phyloP scores from a whole-genome alignment of 1,140 invertebrate genomes.

The Bactericera cockerelli region DNA sequence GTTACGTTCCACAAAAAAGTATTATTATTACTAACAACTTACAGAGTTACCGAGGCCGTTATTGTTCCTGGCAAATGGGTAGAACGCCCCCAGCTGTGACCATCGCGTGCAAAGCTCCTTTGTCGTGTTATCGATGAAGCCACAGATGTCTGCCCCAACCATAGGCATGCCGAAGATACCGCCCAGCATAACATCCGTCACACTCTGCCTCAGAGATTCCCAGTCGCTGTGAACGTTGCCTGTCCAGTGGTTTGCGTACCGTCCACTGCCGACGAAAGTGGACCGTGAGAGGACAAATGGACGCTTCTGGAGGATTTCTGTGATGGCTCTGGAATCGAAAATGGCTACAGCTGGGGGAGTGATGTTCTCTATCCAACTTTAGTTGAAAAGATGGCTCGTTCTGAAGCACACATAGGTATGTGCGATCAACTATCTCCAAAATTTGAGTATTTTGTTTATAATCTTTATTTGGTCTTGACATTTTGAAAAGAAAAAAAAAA shows the following conservation, averaged over 20 bases:
- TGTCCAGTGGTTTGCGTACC: constrained; percentile 79
- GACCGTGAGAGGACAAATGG: constrained; percentile 73
- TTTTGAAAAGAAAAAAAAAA: too few relatives aligned
- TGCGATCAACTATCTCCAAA: too few relatives aligned
- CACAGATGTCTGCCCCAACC: too few relatives aligned
- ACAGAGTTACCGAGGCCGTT: constrained; percentile 57
- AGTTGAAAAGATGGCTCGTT: too few relatives aligned
- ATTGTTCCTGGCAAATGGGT: constrained; percentile 75
- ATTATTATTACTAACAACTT: too few relatives aligned
- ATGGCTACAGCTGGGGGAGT: too few relatives aligned
- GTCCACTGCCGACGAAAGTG: constrained; percentile 62
- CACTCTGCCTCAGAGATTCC: constrained; percentile 43
- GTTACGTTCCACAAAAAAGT: too few relatives aligned
- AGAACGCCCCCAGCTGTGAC: constrained; percentile 73
- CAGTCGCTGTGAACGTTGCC: constrained; percentile 62
- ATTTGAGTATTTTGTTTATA: too few relatives aligned
- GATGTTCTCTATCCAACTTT: too few relatives aligned
- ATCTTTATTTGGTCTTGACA: too few relatives aligned
- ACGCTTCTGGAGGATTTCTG: constrained; percentile 30
- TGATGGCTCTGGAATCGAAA: too few relatives aligned
- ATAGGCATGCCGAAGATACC: constrained; percentile 71
- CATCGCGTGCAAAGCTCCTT: constrained; percentile 55
- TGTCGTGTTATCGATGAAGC: constrained; percentile 64
- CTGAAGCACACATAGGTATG: too few relatives aligned
- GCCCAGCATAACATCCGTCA: constrained; percentile 56